Percentiles rank a stretch among this genome's conserved stretches.
Evolutionary conservation across 2,113 vertebrate genomes (phyloP).

Genomic region (Dendropsophus ebraccatus): DNA sequence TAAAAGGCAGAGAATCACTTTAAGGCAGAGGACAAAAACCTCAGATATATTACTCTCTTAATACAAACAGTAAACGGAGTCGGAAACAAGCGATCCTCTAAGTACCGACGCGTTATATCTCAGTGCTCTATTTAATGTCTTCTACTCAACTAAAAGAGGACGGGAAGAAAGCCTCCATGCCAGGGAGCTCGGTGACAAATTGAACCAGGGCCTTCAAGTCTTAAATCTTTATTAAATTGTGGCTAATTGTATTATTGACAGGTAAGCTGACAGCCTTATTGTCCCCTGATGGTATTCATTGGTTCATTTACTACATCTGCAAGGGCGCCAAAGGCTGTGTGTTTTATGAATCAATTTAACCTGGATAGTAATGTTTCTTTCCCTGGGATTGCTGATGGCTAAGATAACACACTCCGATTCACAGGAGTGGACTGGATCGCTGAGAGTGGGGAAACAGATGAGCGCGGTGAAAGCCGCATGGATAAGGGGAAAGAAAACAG

Average conservation of each 20-base stretch:
- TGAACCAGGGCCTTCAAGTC: slow-evolving; percentile 21
- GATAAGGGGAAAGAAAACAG: not conserved
- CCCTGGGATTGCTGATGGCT: slow-evolving; percentile 26
- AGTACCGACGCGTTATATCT: not conserved
- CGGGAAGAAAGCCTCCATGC: not conserved
- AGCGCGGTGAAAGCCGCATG: not conserved
- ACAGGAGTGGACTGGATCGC: not conserved
- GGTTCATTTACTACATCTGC: slow-evolving; percentile 40
- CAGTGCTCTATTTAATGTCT: slow-evolving; percentile 1
- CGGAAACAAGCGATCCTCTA: not conserved
- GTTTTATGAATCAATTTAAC: slow-evolving; percentile 53
- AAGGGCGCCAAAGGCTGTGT: slow-evolving; percentile 38
- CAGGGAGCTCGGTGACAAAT: slow-evolving; percentile 5
- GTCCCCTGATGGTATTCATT: slow-evolving; percentile 40
- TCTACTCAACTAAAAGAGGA: not conserved
- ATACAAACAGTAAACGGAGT: not conserved
- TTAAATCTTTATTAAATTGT: slow-evolving; percentile 55
- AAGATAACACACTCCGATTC: slow-evolving; percentile 35
- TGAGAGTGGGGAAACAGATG: not conserved
- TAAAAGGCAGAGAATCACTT: too few relatives aligned
- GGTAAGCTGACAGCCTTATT: slow-evolving; percentile 34
- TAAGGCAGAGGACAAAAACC: too few relatives aligned
- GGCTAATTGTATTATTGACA: slow-evolving; percentile 55
- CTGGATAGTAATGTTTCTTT: slow-evolving; percentile 43
- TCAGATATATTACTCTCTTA: too few relatives aligned